A percentile compares a stretch with the other conserved stretches of the same genome.
Evolutionary conservation across 1,140 invertebrate genomes (phyloP).

Genomic region (Apis dorsata): DNA sequence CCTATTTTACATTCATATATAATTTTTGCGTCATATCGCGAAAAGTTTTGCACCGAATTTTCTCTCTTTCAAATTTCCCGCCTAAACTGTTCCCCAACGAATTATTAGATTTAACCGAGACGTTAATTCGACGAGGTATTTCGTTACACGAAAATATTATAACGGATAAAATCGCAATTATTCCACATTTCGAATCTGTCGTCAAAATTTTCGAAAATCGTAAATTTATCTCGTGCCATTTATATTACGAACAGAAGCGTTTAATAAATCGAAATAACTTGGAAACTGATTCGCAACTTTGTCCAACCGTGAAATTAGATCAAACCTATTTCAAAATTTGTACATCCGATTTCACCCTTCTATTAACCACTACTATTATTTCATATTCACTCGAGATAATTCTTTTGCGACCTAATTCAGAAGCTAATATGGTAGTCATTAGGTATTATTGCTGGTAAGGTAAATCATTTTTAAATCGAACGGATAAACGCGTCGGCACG

Average conservation of each 20-base stretch:
- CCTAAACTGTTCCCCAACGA: too few relatives aligned
- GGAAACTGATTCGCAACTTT: neutral
- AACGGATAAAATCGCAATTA: too few relatives aligned
- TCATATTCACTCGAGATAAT: neutral
- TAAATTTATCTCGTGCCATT: neutral
- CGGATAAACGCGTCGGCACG: constrained; percentile 35
- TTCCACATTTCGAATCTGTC: too few relatives aligned
- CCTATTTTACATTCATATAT: neutral
- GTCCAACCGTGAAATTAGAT: neutral
- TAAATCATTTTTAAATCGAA: neutral
- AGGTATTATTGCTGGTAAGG: neutral
- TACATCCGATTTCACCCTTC: too few relatives aligned
- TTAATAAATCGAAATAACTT: neutral
- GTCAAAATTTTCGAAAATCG: too few relatives aligned
- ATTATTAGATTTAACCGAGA: too few relatives aligned
- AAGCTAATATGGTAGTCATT: neutral
- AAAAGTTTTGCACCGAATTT: neutral
- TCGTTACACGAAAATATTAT: too few relatives aligned
- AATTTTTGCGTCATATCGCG: too few relatives aligned
- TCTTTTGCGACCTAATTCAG: neutral
- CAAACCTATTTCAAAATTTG: neutral
- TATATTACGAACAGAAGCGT: too few relatives aligned
- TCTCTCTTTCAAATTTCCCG: too few relatives aligned
- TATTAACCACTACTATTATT: neutral
- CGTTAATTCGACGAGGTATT: too few relatives aligned